These are phyloP conservation scores for Graphium colonna DNA, from an alignment of 2,888 invertebrate species.

Conservation along the genomic window DNA sequence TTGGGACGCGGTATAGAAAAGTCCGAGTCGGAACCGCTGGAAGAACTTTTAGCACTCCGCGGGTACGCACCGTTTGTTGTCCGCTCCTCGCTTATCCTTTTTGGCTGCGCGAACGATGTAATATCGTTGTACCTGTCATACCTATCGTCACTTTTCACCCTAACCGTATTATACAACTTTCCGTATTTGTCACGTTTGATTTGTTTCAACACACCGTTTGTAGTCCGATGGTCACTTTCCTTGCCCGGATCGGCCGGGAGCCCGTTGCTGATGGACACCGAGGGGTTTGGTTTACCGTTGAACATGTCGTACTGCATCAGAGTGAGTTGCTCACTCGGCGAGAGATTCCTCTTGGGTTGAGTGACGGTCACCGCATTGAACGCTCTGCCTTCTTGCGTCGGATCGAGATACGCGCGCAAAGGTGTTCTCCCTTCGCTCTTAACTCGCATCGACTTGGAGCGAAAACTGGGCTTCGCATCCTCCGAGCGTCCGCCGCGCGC, in stretches of 20 bases:
- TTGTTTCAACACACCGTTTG: conserved; percentile 63
- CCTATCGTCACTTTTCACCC: conserved; percentile 75
- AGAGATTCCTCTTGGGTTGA: conserved; percentile 75
- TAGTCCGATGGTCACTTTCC: conserved; percentile 75
- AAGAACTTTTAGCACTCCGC: conserved; percentile 73
- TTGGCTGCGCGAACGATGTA: conserved; percentile 52
- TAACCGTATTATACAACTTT: conserved; percentile 71
- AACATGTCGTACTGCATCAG: conserved; percentile 73
- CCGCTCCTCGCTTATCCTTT: conserved; percentile 58
- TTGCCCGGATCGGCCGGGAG: conserved; percentile 56
- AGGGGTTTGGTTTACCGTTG: conserved; percentile 55
- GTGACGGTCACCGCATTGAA: conserved; percentile 72
- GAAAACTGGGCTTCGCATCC: conserved; percentile 69
- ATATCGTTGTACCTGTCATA: conserved; percentile 71
- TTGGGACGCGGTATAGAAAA: conserved; percentile 92
- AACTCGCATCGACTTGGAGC: conserved; percentile 75
- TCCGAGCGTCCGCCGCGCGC: conserved; percentile 66
- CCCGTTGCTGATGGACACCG: conserved; percentile 51
- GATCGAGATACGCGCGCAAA: conserved; percentile 63
- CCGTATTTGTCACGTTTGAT: conserved; percentile 71
- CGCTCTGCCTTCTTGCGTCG: conserved; percentile 46
- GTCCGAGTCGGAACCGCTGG: conserved; percentile 82
- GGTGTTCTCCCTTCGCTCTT: conserved; percentile 75
- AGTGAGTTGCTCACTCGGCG: conserved; percentile 73
- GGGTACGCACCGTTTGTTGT: conserved; percentile 53